These are phyloP conservation scores for Acridotheres tristis DNA, from an alignment of 2,797 vertebrate species.

Conservation along the genomic window DNA sequence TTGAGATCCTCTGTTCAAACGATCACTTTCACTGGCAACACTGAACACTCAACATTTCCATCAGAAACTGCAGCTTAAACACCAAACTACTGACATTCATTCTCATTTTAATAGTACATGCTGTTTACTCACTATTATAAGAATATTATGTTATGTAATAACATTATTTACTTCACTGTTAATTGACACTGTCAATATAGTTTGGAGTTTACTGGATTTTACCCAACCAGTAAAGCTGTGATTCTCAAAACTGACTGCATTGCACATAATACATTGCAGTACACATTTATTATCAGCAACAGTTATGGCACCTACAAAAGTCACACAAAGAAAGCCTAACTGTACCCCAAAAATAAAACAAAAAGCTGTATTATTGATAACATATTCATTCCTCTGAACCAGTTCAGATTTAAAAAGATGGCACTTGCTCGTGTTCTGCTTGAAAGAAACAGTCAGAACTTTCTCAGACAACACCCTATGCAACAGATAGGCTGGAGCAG, in stretches of 20 bases:
- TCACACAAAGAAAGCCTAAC: not conserved
- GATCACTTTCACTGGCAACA: not conserved
- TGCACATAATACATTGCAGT: not conserved
- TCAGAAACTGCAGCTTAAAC: not conserved
- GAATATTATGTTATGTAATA: not conserved
- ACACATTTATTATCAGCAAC: not conserved
- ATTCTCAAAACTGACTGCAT: not conserved
- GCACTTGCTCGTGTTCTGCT: not conserved
- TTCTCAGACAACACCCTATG: not conserved
- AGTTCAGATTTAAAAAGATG: not conserved
- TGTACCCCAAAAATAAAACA: not conserved
- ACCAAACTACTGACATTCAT: not conserved
- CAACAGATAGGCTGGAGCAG: not conserved
- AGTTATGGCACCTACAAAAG: not conserved
- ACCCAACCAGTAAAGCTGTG: not conserved
- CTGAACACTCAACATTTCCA: not conserved
- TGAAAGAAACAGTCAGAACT: not conserved
- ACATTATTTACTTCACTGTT: not conserved
- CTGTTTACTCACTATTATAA: not conserved
- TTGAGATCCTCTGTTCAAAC: not conserved
- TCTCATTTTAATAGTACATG: not conserved
- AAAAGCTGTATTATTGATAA: not conserved
- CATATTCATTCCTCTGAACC: not conserved
- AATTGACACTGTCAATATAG: not conserved
- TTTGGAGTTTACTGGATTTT: not conserved